phyloP scores from a whole-genome alignment of 2,797 vertebrate genomes.

The Dicrostonyx torquatus region DNA sequence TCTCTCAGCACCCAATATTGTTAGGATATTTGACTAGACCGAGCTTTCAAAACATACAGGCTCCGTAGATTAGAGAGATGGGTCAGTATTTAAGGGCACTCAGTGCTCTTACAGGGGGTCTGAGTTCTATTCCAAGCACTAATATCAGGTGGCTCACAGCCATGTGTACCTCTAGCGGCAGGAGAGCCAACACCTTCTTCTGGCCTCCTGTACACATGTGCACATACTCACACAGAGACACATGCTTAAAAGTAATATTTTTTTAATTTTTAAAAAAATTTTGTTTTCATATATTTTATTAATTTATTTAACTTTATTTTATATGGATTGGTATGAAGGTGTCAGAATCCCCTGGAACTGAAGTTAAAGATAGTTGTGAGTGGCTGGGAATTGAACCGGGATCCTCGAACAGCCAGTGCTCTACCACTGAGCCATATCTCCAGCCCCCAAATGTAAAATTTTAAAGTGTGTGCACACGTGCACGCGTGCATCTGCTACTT shows the following conservation, averaged over 20 bases:
- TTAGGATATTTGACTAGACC: not conserved
- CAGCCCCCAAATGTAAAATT: not conserved
- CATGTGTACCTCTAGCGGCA: not conserved
- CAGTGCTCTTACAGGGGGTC: not conserved
- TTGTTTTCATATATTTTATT: not conserved
- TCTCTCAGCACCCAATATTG: not conserved
- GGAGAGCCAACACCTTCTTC: not conserved
- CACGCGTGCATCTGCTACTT: not conserved
- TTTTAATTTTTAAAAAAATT: not conserved
- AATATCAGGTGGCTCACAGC: too few species aligned
- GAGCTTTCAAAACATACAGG: not conserved
- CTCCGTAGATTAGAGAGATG: not conserved
- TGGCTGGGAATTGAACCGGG: not conserved
- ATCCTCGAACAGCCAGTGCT: not conserved
- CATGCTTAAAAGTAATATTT: not conserved
- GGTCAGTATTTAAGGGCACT: not conserved
- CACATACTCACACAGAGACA: not conserved
- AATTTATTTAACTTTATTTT: not conserved
- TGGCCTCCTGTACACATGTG: not conserved
- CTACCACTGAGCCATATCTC: not conserved
- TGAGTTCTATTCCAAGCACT: not conserved
- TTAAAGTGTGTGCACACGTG: not conserved
- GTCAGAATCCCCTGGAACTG: not conserved
- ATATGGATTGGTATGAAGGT: not conserved
- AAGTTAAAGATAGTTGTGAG: not conserved